phyloP scores from a whole-genome alignment of 2,113 vertebrate genomes.

The Octodon degus region DNA sequence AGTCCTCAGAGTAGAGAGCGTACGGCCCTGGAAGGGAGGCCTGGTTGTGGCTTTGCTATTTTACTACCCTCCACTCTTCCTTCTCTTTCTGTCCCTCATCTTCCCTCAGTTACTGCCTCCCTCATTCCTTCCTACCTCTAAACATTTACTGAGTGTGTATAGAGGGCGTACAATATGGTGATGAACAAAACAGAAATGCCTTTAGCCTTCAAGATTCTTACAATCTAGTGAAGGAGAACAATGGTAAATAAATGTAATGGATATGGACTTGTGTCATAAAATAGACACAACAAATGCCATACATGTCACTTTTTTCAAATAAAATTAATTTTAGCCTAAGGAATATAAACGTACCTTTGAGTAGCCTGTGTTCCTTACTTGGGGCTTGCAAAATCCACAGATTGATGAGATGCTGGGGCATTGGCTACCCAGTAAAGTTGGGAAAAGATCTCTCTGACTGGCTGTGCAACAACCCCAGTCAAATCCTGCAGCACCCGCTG shows the following conservation, averaged over 20 bases:
- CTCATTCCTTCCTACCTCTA: not conserved
- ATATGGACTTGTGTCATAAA: not conserved
- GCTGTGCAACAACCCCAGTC: not conserved
- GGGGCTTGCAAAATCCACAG: not conserved
- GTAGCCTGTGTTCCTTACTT: not conserved
- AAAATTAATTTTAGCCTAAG: constrained; percentile 12
- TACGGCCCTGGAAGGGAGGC: not conserved
- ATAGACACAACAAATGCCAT: constrained; percentile 20
- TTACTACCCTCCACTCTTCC: not conserved
- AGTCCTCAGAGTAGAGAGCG: not conserved
- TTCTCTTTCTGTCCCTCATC: not conserved
- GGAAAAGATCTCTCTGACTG: not conserved
- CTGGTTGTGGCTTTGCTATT: not conserved
- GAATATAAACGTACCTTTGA: not conserved
- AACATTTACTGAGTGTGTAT: not conserved
- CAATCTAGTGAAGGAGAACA: not conserved
- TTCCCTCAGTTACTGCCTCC: not conserved
- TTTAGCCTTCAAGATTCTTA: not conserved
- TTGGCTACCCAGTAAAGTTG: not conserved
- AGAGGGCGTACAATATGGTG: not conserved
- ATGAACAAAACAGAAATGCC: not conserved
- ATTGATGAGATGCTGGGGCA: not conserved
- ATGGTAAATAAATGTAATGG: not conserved
- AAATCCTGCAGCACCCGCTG: not conserved
- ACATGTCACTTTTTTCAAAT: not conserved